Evolutionary conservation across 2,888 invertebrate species (phyloP).

Genomic region (Scotopteryx bipunctaria): DNA sequence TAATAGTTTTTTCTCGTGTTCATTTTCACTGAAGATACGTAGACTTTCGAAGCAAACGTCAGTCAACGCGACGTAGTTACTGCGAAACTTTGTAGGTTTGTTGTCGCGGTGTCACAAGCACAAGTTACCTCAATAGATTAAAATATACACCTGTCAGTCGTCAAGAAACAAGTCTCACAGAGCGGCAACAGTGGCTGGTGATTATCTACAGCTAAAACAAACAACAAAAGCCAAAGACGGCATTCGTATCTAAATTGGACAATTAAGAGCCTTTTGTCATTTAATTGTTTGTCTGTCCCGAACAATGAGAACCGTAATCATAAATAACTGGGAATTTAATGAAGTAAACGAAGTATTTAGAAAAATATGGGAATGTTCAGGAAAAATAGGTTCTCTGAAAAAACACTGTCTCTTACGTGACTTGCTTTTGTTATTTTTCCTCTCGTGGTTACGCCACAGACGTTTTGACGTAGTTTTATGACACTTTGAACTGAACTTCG

Average conservation of each 20-base stretch:
- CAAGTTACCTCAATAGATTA: too few species aligned
- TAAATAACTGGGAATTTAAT: constrained; percentile 52
- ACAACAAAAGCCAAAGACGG: constrained; percentile 41
- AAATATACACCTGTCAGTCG: background rate
- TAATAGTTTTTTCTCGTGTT: too few species aligned
- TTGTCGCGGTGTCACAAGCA: too few species aligned
- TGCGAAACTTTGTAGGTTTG: too few species aligned
- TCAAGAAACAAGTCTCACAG: background rate
- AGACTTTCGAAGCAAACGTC: too few species aligned
- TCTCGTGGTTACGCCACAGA: too few species aligned
- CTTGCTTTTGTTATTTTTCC: too few species aligned
- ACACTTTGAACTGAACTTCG: too few species aligned
- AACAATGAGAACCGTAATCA: constrained; percentile 51
- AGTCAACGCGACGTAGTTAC: too few species aligned
- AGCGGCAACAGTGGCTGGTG: constrained; percentile 28
- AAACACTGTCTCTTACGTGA: too few species aligned
- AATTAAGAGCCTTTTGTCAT: constrained; percentile 60
- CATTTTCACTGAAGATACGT: too few species aligned
- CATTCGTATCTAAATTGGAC: constrained; percentile 58
- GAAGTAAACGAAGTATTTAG: constrained; percentile 44
- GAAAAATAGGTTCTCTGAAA: background rate
- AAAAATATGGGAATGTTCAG: constrained; percentile 1
- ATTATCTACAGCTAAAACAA: constrained; percentile 37
- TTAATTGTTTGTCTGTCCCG: constrained; percentile 59
- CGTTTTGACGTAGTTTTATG: too few species aligned